Percentiles rank a stretch among this genome's conserved stretches.
phyloP scores from a whole-genome alignment of 2,113 vertebrate species.

The Excalfactoria chinensis region DNA sequence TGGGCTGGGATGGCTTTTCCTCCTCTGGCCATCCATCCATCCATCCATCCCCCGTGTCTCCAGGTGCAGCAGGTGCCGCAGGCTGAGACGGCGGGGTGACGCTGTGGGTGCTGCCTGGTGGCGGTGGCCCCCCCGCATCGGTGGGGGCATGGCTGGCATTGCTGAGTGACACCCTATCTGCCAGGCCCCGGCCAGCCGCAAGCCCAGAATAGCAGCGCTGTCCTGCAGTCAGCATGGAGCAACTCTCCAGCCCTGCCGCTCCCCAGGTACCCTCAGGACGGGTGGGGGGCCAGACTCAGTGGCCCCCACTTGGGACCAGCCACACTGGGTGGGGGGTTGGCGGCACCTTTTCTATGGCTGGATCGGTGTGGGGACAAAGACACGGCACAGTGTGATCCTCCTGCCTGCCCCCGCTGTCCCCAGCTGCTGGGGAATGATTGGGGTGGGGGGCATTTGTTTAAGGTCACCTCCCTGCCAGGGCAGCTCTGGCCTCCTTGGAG shows the following conservation, averaged over 20 bases:
- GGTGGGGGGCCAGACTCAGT: neutral
- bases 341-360: rapidly evolving
- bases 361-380: neutral
- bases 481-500: neutral
- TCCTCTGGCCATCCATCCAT: neutral
- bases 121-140: neutral
- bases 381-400: rapidly evolving
- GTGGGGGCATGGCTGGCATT: constrained; percentile 47
- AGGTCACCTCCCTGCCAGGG: neutral
- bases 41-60: neutral
- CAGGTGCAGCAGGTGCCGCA: neutral
- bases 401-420: neutral
- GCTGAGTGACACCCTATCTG: constrained; percentile 61
- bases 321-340: neutral
- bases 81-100: neutral
- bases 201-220: constrained; percentile 70
- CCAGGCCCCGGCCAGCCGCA: constrained; percentile 18
- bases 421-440: neutral
- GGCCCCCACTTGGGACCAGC: rapidly evolving
- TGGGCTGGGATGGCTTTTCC: neutral
- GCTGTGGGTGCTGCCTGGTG: neutral
- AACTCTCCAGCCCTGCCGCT: neutral
- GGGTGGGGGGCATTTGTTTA: neutral
- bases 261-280: constrained; percentile 36
- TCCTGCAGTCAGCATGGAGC: constrained; percentile 55